Base-by-base conservation (phyloP, 2,797 vertebrate species). In the Sparus aurata region DNA sequence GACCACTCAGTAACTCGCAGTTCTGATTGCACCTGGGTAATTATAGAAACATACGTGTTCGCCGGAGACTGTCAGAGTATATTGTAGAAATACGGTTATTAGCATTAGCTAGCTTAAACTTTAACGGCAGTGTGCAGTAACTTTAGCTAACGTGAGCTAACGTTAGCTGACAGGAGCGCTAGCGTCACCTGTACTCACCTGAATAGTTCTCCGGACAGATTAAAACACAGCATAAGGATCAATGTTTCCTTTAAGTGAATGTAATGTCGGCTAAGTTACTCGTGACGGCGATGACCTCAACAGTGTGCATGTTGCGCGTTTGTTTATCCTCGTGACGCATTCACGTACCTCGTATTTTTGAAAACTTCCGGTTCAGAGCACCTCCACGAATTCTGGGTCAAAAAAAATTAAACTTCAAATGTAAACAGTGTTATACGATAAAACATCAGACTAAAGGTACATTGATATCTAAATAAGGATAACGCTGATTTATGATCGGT, bases 311-410 rank as follows among this genome's bases (percentile, higher is more conserved):
- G 55, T 3, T 17, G 65, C 8, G 54, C 30, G 46, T 75, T 67
- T 92, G 86, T 94, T 94, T 91, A 93, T 88, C 30, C 81, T 25
- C 43, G 22, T 34, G 91, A 0, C 0, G 22, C 81, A 1, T 94
- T 94, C 79, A 81, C 0, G 0, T 1, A 12, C 57, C 83, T 88
- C 82, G 91, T 41, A 85, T 80, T 73, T 70, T n/a, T 0, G 0
- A 62, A 0, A 4, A 88, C 72, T 85, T 82, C 80, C 55, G 65
- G 20, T 75, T 66, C 9, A 27, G 10, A 27, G 12, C 4, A 0
- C 5, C 7, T 22, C 3, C 17, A 20, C 43, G 13, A 23, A 8
- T 4, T 16, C 2, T 18, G 3, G 30, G 4, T 38, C 18, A 43
- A 43, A 43, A 2, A 43, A 45, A 46, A 57, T 2, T 46, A 11